phyloP scores from a whole-genome alignment of 2,888 invertebrate genomes.

The Eremobia ochroleuca region DNA sequence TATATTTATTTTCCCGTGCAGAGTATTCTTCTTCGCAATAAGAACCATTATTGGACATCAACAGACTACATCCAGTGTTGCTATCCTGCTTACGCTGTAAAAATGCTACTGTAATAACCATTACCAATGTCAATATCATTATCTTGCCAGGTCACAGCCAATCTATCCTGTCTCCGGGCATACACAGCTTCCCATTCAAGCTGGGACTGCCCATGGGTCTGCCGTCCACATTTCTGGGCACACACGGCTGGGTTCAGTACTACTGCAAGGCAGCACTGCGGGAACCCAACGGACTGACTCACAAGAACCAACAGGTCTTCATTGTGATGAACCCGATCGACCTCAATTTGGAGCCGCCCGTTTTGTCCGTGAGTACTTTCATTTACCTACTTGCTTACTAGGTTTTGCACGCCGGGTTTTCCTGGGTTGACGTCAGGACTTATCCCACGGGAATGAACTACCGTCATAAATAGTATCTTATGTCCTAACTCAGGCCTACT shows the following conservation, averaged over 20 bases:
- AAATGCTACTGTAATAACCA: slow-evolving; percentile 40
- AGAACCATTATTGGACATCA: neutral
- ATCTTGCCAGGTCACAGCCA: slow-evolving; percentile 94
- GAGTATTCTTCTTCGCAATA: neutral
- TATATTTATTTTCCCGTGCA: neutral
- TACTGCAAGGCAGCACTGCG: slow-evolving; percentile 97
- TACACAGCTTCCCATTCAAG: slow-evolving; percentile 98
- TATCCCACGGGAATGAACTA: neutral
- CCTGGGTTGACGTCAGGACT: neutral
- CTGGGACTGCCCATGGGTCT: slow-evolving; percentile 96
- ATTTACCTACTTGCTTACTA: neutral
- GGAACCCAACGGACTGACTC: slow-evolving; percentile 97
- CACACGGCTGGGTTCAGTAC: slow-evolving; percentile 98
- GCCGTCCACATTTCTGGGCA: slow-evolving; percentile 98
- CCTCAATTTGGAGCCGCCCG: slow-evolving; percentile 96
- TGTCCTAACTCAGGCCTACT: neutral
- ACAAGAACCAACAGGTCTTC: slow-evolving; percentile 99
- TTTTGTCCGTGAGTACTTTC: slow-evolving; percentile 94
- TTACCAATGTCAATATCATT: neutral
- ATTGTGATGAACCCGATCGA: slow-evolving; percentile 99
- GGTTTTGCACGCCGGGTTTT: neutral
- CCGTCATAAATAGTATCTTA: neutral
- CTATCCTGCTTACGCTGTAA: neutral
- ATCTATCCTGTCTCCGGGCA: slow-evolving; percentile 96
- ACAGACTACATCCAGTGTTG: neutral